phyloP scores from a whole-genome alignment of 2,888 invertebrate species.

The Pachycephus smyrnensis region DNA sequence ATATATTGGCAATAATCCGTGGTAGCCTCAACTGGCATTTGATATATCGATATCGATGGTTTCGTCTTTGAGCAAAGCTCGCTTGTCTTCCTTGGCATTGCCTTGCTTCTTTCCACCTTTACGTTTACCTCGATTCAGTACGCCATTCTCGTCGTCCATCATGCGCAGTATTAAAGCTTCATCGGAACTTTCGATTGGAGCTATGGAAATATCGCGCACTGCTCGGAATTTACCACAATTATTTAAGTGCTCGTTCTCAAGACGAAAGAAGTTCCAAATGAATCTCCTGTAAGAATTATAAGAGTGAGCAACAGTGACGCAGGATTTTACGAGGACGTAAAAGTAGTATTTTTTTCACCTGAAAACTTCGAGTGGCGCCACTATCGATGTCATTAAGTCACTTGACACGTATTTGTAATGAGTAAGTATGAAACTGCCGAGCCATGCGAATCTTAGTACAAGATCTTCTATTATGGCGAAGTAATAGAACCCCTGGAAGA shows the following conservation, averaged over 20 bases:
- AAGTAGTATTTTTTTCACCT: constrained; percentile 70
- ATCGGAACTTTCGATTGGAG: constrained; percentile 93
- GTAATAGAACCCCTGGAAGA: constrained; percentile 88
- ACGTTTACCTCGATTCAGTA: constrained; percentile 76
- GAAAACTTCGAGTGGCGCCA: constrained; percentile 90
- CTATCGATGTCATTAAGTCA: constrained; percentile 86
- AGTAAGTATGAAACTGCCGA: constrained; percentile 84
- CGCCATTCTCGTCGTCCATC: constrained; percentile 96
- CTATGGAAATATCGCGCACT: constrained; percentile 96
- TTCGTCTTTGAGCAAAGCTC: constrained; percentile 65
- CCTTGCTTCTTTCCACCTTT: constrained; percentile 65
- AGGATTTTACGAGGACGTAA: constrained; percentile 17
- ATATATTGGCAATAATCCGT: background rate
- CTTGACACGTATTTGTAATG: constrained; percentile 80
- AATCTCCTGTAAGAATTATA: constrained; percentile 77
- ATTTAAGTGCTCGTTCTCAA: constrained; percentile 99
- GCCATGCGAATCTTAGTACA: constrained; percentile 93
- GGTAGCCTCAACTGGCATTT: constrained; percentile 56
- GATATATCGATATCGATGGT: constrained; percentile 62
- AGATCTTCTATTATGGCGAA: constrained; percentile 97
- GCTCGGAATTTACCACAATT: constrained; percentile 99
- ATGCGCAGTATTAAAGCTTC: constrained; percentile 89
- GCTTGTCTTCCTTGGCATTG: constrained; percentile 66
- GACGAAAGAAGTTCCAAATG: constrained; percentile 99
- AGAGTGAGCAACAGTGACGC: background rate